These are phyloP conservation scores for Rhagologus leucostigma DNA, from an alignment of 2,113 vertebrate species.

Conservation along the genomic window DNA sequence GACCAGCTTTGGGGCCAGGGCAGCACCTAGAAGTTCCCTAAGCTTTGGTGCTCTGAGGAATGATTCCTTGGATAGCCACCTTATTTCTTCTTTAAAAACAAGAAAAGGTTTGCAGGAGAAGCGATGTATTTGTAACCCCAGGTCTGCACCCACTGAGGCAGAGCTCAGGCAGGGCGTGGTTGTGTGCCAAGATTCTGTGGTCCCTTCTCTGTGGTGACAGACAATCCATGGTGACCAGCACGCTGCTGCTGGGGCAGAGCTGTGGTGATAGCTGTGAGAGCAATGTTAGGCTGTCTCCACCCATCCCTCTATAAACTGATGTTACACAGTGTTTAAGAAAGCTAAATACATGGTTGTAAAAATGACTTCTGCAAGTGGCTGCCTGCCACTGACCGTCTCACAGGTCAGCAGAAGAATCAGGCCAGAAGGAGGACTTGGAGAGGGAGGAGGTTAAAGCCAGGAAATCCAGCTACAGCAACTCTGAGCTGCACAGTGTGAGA, in stretches of 20 bases:
- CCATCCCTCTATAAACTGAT: not conserved
- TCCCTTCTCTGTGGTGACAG: not conserved
- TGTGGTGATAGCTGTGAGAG: not conserved
- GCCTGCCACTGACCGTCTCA: not conserved
- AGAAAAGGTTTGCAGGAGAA: not conserved
- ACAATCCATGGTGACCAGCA: not conserved
- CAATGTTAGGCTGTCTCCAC: not conserved
- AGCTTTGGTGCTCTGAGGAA: not conserved
- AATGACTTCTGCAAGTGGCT: not conserved
- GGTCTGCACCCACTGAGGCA: not conserved
- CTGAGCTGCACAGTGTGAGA: not conserved
- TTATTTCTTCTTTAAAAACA: not conserved
- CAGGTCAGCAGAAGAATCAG: not conserved
- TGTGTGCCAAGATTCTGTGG: not conserved
- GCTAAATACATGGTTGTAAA: not conserved
- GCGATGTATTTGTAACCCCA: not conserved
- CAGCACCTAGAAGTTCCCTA: not conserved
- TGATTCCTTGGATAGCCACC: not conserved
- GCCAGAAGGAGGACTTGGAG: not conserved
- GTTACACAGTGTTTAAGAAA: not conserved
- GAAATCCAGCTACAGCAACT: not conserved
- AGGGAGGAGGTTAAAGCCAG: not conserved
- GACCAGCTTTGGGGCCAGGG: not conserved
- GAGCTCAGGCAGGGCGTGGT: not conserved
- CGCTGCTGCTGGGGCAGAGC: not conserved